Percentiles rank a stretch among this genome's conserved stretches.
phyloP scores from a whole-genome alignment of 1,140 invertebrate genomes.

The Euura saliciscinereae region DNA sequence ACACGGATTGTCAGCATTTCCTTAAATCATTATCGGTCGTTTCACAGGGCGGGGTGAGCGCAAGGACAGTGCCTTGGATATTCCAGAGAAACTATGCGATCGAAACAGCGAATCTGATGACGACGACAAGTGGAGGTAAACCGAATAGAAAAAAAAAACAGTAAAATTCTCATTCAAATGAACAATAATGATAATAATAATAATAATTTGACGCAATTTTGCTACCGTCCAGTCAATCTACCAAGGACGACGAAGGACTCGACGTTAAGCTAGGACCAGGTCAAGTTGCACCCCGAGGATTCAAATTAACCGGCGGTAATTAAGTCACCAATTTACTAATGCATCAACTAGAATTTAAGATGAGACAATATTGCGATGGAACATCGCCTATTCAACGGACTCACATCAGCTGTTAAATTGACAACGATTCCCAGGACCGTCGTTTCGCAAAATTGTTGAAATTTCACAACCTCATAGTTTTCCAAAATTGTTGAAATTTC shows the following conservation, averaged over 20 bases:
- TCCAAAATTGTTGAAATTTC: too few relatives aligned
- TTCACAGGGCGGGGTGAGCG: slow-evolving; percentile 46
- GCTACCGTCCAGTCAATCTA: slow-evolving; percentile 44
- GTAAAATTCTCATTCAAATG: too few relatives aligned
- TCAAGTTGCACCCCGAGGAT: slow-evolving; percentile 77
- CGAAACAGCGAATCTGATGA: slow-evolving; percentile 58
- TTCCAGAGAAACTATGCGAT: slow-evolving; percentile 51
- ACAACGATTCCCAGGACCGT: too few relatives aligned
- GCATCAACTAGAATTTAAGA: too few relatives aligned
- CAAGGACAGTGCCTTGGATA: slow-evolving; percentile 54
- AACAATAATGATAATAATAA: neutral
- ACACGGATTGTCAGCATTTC: too few relatives aligned
- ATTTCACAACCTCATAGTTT: too few relatives aligned
- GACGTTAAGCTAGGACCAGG: slow-evolving; percentile 73
- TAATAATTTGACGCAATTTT: neutral
- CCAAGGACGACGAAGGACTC: slow-evolving; percentile 49
- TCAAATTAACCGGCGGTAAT: slow-evolving; percentile 60
- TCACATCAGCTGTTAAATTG: too few relatives aligned
- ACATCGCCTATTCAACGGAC: too few relatives aligned
- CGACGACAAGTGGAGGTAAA: slow-evolving; percentile 60
- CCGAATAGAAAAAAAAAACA: too few relatives aligned
- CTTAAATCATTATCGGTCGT: neutral
- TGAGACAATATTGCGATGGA: too few relatives aligned
- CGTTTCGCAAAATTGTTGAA: too few relatives aligned
- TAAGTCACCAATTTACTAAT: too few relatives aligned